Percentiles rank a stretch among this genome's conserved stretches.
Evolutionary conservation across 2,797 vertebrate genomes (phyloP).

Genomic region (Echeneis naucrates): DNA sequence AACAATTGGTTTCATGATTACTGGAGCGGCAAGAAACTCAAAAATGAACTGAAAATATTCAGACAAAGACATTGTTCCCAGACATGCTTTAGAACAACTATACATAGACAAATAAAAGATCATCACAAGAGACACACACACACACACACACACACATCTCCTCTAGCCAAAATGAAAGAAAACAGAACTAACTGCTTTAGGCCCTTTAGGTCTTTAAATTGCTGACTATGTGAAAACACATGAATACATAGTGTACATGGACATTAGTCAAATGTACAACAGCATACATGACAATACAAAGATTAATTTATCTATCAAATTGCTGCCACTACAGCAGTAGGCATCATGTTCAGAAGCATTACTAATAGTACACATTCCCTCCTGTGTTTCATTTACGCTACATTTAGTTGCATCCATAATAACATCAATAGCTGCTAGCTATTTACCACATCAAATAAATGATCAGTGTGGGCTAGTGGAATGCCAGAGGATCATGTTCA

Average conservation of each 20-base stretch:
- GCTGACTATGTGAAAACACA: constrained; percentile 1
- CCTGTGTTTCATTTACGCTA: background rate
- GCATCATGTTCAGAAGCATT: background rate
- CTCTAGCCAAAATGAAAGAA: background rate
- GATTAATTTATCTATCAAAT: background rate
- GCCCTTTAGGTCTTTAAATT: constrained; percentile 1
- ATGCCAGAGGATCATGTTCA: constrained; percentile 19
- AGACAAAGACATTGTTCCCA: background rate
- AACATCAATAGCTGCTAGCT: background rate
- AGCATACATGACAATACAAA: background rate
- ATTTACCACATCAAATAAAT: constrained; percentile 18
- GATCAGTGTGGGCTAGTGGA: background rate
- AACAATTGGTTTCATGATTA: constrained; percentile 32
- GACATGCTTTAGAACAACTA: background rate
- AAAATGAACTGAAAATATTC: constrained; percentile 7
- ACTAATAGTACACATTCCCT: background rate
- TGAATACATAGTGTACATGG: background rate
- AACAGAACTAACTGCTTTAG: background rate
- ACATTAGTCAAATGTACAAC: background rate
- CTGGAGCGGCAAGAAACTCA: background rate
- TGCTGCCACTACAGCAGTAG: background rate
- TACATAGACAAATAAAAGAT: background rate
- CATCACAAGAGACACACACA: background rate
- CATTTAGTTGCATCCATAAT: background rate
- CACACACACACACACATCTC: too few species aligned